Base-by-base conservation (phyloP, 2,113 vertebrate genomes). In the Neotoma lepida region DNA sequence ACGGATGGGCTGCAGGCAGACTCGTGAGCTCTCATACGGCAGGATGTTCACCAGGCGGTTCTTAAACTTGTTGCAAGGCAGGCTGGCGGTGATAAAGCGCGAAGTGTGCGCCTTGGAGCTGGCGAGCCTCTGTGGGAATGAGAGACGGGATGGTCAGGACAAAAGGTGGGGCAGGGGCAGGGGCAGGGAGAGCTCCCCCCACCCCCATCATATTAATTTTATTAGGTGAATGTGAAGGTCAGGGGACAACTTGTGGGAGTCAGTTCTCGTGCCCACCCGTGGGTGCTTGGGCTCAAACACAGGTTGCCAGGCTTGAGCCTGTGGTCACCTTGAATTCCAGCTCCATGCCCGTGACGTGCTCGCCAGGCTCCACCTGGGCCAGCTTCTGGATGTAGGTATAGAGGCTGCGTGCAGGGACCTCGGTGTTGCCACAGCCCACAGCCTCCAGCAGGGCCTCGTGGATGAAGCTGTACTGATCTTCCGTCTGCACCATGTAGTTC, bases 401-500 rank as follows among this genome's bases (percentile, higher is more conserved):
- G 78, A 99, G 99, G 95, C 99, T 99, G 78, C 99, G 98, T 0
- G 99, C 99, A 0, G 99, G 99, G 70, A 99, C 99, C 97, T 99
- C 99, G 0, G 99, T 99, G 98, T 99, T 99, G 86, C 99, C 99
- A 0, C 99, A 99, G 96, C 99, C 99, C 20, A 99, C 99, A 0
- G 99, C 99, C 98, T 99, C 99, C 41, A 99, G 99, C 98, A 99
- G 98, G 1, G 99, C 99, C 51, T 99, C 99, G 8, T 99, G 99
- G 93, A 99, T 99, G 98, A 99, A 99, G 98, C 99, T 99, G 98
- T 99, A 99, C 98, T 99, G 99, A 97, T 99, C 99, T 95, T 99
- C 99, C 0, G 99, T 99, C 98, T 99, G 99, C 70, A 99, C 99
- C 99, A 99, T 99, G 98, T 99, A 99, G 98, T 99, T 99, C 18